Evolutionary conservation across 2,113 vertebrate species (phyloP), one percentile per base, ranked within the genome.

Genomic region (Dipodomys spectabilis): DNA sequence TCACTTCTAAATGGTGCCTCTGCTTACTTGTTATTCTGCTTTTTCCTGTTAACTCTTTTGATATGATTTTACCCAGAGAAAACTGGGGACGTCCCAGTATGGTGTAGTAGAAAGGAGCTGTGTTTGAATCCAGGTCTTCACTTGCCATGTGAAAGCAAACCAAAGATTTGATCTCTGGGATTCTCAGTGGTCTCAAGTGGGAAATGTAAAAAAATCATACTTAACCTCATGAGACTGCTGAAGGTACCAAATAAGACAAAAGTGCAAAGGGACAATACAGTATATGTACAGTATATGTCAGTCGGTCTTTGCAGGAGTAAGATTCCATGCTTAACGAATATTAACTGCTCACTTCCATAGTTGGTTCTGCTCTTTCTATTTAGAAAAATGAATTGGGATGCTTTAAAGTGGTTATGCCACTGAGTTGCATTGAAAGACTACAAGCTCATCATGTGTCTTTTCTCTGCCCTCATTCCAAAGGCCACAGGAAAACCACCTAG

Each of bases 31-130:
- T 45, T 82, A 44, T 64, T 87, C 27, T 88, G 35, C 15, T 83
- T 72, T n/a, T 19, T 44, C 13, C 62, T 68, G 28, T 65, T 86
- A 80, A 60, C 74, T 85, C 7, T 86, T 91, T 88, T 65, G 62
- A 86, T 18, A 78, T 67, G 20, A 67, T 93, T 93, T 88, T 79
- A 74, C 15, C 64, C 89, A 65, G 68, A 77, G 57, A 60, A 39
- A 80, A 79, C 39, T 0, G 1, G 27, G 91, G 62, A 87, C 19
- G 23, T 11, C 22, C 28, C 22, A 9, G 0, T 39, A 19, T 44
- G 4, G 67, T 44, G 13, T 32, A 57, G 15, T 78, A 32, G 45
- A 49, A 83, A 83, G 20, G n/a, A 82, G 8, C n/a, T 30, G 27
- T 18, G 18, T 64, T 86, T 86, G 53, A 79, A 86, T 25, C 5